A percentile compares a stretch with the other conserved stretches of the same genome.
Conservation (phyloP, 2,797 vertebrate species). For the Vireo griseus region DNA sequence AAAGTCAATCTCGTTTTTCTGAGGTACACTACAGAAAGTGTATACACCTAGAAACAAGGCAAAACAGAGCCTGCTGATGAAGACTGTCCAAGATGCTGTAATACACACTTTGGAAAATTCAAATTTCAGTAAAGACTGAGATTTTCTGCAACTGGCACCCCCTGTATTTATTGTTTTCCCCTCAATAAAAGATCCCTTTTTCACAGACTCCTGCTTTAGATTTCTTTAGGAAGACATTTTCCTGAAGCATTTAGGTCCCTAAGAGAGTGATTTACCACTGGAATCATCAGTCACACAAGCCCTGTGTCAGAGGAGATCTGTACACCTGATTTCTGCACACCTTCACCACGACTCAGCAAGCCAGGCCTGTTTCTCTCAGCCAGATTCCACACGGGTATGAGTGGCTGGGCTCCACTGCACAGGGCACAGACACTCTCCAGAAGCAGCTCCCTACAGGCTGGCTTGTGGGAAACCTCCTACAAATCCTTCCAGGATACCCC, state of each 20-base stretch:
- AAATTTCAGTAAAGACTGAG: neutral
- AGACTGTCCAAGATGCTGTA: neutral
- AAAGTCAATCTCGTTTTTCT: neutral
- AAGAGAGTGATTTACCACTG: neutral
- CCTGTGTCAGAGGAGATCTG: neutral
- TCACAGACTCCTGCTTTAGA: neutral
- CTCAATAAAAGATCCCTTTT: neutral
- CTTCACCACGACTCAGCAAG: neutral
- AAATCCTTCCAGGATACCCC: neutral
- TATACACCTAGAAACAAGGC: neutral
- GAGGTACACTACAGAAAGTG: neutral
- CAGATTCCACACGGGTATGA: neutral
- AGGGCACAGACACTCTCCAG: neutral
- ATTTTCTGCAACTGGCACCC: neutral
- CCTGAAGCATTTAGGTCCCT: neutral
- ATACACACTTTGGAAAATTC: neutral
- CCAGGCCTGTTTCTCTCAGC: neutral
- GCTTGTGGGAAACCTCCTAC: neutral
- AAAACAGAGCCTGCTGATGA: neutral
- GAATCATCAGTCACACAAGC: neutral
- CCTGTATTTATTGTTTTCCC: accelerated
- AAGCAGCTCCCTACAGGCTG: neutral
- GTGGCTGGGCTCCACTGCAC: neutral
- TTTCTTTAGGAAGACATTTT: neutral
- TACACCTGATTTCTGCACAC: neutral